Evolutionary conservation across 2,888 invertebrate genomes (phyloP), one percentile per base, ranked within the genome.

Genomic region (Latheticus oryzae): DNA sequence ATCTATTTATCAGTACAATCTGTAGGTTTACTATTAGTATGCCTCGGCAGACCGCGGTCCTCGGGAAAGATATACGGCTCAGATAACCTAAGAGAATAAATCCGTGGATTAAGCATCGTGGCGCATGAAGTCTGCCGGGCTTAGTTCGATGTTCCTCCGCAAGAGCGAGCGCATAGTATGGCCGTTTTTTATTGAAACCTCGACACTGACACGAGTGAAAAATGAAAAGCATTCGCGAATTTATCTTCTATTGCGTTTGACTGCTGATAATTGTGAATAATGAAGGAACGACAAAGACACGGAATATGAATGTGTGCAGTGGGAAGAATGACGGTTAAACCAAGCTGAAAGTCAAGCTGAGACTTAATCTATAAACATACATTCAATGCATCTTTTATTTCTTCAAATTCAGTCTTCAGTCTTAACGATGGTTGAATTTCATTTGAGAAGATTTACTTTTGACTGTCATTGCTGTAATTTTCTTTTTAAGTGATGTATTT

Each of bases 11-110:
- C 76, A 77, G 75, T 67, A 68, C 75, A 78, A 78, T 77, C 77
- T 77, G 77, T 75, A 76, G 77, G 73, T 76, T 77, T 76, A 76
- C 75, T 77, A 77, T 78, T 77, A 77, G 77, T 77, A 77, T 78
- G 76, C 77, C 73, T 63, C 68, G 74, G 73, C 73, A 73, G 74
- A 75, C 75, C 75, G 70, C 75, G 74, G 73, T 72, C 74, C 74
- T 73, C 74, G 55, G 50, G 58, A 59, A 75, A 78, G 77, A 78
- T 78, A 77, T 77, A 77, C 76, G 77, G 73, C 74, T 66, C 73
- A 75, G 78, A 78, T 77, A 78, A 78, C 77, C 78, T 77, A 72
- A 70, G 73, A 73, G 76, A 75, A 77, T 78, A 78, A 78, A 78
- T 78, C 76, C 76, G 66, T 56, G 77, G 77, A 77, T 77, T 77